Percentiles rank a stretch among this genome's conserved stretches.
Evolutionary conservation across 1,140 invertebrate genomes (phyloP).

Genomic region (Aphis craccivora): DNA sequence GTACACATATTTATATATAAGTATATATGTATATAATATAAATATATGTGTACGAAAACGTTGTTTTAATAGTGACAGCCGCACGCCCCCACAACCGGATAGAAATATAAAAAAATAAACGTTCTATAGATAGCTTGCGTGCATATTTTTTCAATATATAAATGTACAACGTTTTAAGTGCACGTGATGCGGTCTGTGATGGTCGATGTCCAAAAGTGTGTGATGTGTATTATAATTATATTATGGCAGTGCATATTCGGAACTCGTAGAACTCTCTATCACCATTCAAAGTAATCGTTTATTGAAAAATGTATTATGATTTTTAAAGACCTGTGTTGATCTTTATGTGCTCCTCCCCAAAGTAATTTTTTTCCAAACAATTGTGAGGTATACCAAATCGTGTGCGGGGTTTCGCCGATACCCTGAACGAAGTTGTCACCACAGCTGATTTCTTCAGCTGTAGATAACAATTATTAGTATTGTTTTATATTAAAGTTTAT

Average conservation of each 20-base stretch:
- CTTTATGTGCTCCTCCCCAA: background rate
- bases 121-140: conserved; percentile 23
- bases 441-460: background rate
- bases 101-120: conserved; percentile 23
- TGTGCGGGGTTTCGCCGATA: background rate
- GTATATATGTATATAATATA: background rate
- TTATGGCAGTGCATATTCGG: background rate
- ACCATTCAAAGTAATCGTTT: background rate
- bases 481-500: background rate
- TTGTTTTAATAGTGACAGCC: conserved; percentile 46
- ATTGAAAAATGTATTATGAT: background rate
- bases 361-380: background rate
- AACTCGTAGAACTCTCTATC: background rate
- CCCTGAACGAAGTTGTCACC: background rate
- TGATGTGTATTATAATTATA: background rate
- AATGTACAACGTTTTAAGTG: background rate
- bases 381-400: too few relatives aligned
- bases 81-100: background rate
- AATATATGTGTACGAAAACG: background rate
- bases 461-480: background rate
- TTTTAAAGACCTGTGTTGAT: background rate
- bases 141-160: background rate
- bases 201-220: background rate
- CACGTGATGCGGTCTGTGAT: background rate
- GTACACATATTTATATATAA: background rate